phyloP scores from a whole-genome alignment of 2,888 invertebrate species.

The Drosophila aldrichi region DNA sequence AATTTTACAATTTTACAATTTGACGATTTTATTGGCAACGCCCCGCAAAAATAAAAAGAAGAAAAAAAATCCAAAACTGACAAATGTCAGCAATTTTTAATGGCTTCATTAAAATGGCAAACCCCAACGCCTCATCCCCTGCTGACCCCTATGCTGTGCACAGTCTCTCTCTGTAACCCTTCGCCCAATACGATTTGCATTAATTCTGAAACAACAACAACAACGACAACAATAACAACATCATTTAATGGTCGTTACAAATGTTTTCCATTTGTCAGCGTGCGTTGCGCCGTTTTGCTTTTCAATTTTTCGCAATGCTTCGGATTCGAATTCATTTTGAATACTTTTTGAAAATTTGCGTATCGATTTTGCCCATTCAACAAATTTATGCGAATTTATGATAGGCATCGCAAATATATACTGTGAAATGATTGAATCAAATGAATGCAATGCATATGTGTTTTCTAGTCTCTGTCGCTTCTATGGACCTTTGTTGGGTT shows the following conservation, averaged over 20 bases:
- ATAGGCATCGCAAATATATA: slow-evolving; percentile 63
- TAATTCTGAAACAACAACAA: slow-evolving; percentile 36
- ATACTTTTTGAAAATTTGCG: slow-evolving; percentile 67
- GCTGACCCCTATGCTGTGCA: slow-evolving; percentile 3
- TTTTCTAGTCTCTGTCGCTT: slow-evolving; percentile 31
- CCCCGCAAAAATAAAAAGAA: slow-evolving; percentile 38
- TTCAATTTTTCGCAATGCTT: slow-evolving; percentile 36
- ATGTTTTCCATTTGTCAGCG: slow-evolving; percentile 79
- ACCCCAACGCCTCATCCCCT: slow-evolving; percentile 24
- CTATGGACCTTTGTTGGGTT: slow-evolving; percentile 14
- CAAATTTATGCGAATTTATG: slow-evolving; percentile 77
- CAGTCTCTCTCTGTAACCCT: slow-evolving; percentile 57
- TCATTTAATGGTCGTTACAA: slow-evolving; percentile 80
- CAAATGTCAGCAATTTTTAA: slow-evolving; percentile 79
- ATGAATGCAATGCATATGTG: slow-evolving; percentile 33
- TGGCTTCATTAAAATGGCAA: slow-evolving; percentile 72
- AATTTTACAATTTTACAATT: slow-evolving; percentile 66
- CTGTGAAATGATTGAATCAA: slow-evolving; percentile 50
- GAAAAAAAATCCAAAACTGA: slow-evolving; percentile 39
- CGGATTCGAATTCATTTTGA: slow-evolving; percentile 10
- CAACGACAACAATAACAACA: slow-evolving; percentile 58
- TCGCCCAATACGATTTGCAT: slow-evolving; percentile 69
- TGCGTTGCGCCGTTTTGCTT: slow-evolving; percentile 55
- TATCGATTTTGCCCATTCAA: slow-evolving; percentile 61
- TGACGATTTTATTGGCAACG: slow-evolving; percentile 65